Conservation (phyloP, 92 coral and sea anemone species). For the Desmophyllum pertusum region DNA sequence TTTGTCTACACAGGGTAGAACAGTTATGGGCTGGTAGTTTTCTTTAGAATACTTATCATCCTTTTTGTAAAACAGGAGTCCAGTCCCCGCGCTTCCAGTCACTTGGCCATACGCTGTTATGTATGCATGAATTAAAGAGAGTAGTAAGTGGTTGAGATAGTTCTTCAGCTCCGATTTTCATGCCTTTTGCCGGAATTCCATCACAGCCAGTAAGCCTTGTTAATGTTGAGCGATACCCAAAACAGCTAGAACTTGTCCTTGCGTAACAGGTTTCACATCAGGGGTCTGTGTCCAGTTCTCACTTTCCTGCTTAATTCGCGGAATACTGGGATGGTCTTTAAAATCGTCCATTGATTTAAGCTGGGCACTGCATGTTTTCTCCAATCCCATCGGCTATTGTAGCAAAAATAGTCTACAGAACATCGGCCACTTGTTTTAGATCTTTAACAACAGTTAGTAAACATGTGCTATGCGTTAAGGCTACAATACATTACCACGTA, state of each 20-base stretch:
- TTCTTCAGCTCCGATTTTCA: constrained; percentile 53
- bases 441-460: too few species aligned
- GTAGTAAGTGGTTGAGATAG: constrained; percentile 5
- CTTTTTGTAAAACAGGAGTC: constrained; percentile 54
- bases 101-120: background rate
- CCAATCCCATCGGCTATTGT: too few species aligned
- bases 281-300: constrained; percentile 19
- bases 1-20: constrained; percentile 30
- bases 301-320: background rate
- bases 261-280: constrained; percentile 8
- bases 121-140: constrained; percentile 41
- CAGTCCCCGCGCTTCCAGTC: constrained; percentile 56
- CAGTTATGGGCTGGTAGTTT: constrained; percentile 48
- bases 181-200: too few species aligned
- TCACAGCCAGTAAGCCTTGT: too few species aligned
- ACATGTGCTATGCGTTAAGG: too few species aligned
- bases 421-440: too few species aligned
- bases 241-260: constrained; percentile 32
- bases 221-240: too few species aligned
- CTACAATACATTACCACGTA: too few species aligned
- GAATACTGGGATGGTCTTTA: too few species aligned
- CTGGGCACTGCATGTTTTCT: too few species aligned
- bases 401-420: too few species aligned
- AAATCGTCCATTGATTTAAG: too few species aligned
- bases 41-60: constrained; percentile 32